Percentiles rank a stretch among this genome's conserved stretches.
Conservation (phyloP, 2,797 vertebrate species). For the Sebastes nivosus region DNA sequence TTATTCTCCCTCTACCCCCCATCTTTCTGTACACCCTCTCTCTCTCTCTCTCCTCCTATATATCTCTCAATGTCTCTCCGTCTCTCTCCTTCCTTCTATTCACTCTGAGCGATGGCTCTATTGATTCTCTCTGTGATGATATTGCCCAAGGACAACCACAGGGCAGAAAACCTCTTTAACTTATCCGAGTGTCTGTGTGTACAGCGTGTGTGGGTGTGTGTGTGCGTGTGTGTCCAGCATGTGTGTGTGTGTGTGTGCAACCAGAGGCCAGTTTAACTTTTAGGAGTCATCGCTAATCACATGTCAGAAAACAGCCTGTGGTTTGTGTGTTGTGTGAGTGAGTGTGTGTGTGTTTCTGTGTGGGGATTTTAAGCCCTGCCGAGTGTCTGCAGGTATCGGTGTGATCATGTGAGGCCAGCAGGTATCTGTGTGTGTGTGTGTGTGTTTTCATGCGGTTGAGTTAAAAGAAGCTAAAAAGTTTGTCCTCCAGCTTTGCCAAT, state of each 20-base stretch:
- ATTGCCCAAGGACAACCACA: constrained; percentile 76
- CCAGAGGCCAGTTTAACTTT: constrained; percentile 58
- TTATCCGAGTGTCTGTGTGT: constrained; percentile 46
- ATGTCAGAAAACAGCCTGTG: constrained; percentile 36
- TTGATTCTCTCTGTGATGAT: constrained; percentile 81
- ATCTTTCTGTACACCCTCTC: constrained; percentile 4
- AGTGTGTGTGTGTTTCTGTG: not conserved
- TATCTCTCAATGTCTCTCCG: constrained; percentile 54
- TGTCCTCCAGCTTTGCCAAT: constrained; percentile 18
- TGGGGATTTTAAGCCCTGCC: not conserved
- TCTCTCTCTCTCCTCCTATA: not conserved
- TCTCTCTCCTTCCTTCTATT: constrained; percentile 49
- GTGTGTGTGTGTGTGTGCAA: constrained; percentile 13
- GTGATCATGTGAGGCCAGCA: not conserved
- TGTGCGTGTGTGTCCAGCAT: constrained; percentile 21
- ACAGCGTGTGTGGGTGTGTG: not conserved
- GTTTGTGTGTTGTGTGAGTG: constrained; percentile 4
- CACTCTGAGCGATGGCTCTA: constrained; percentile 76
- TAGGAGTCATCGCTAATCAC: constrained; percentile 56
- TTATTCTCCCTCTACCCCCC: constrained; percentile 35
- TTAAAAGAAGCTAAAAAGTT: constrained; percentile 22
- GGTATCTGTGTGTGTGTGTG: not conserved
- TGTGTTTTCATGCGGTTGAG: not conserved
- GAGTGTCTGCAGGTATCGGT: not conserved
- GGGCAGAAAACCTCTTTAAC: constrained; percentile 74